Conservation (phyloP, 1,140 invertebrate species). For the Aphelinus atriplicis region DNA sequence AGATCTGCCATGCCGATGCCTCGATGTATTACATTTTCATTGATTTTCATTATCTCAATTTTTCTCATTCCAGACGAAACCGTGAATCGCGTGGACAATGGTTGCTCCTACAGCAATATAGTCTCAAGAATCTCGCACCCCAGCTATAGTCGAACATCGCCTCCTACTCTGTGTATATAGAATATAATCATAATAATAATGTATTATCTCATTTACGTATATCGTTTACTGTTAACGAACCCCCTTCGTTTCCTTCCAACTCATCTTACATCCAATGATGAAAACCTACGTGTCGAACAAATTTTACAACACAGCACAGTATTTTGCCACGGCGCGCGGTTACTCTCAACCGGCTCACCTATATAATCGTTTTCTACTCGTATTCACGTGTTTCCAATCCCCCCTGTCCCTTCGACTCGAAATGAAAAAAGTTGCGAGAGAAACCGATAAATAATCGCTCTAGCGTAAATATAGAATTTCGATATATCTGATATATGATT, state of each 20-base stretch:
- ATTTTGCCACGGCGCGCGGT: slow-evolving; percentile 55
- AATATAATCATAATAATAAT: slow-evolving; percentile 40
- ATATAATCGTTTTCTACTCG: slow-evolving; percentile 24
- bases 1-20: slow-evolving; percentile 15
- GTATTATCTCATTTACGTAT: slow-evolving; percentile 55
- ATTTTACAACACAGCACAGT: slow-evolving; percentile 67
- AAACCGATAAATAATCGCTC: slow-evolving; percentile 12
- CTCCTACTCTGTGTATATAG: slow-evolving; percentile 13
- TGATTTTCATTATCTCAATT: slow-evolving; percentile 12
- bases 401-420: slow-evolving; percentile 29
- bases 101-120: not conserved
- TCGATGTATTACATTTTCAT: slow-evolving; percentile 26
- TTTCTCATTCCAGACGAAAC: slow-evolving; percentile 11
- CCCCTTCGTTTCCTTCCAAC: not conserved
- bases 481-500: slow-evolving; percentile 6
- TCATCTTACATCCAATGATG: slow-evolving; percentile 30
- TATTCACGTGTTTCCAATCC: slow-evolving; percentile 6
- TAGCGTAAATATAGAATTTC: slow-evolving; percentile 14
- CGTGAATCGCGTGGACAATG: slow-evolving; percentile 23
- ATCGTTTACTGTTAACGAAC: slow-evolving; percentile 35
- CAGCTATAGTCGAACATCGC: slow-evolving; percentile 25
- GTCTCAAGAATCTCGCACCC: slow-evolving; percentile 18
- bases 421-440: not conserved
- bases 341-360: slow-evolving; percentile 38
- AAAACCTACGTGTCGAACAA: slow-evolving; percentile 59